Evolutionary conservation across 2,797 vertebrate species (phyloP), one percentile per base, ranked within the genome.

Genomic region (Acanthurus leucopareius): DNA sequence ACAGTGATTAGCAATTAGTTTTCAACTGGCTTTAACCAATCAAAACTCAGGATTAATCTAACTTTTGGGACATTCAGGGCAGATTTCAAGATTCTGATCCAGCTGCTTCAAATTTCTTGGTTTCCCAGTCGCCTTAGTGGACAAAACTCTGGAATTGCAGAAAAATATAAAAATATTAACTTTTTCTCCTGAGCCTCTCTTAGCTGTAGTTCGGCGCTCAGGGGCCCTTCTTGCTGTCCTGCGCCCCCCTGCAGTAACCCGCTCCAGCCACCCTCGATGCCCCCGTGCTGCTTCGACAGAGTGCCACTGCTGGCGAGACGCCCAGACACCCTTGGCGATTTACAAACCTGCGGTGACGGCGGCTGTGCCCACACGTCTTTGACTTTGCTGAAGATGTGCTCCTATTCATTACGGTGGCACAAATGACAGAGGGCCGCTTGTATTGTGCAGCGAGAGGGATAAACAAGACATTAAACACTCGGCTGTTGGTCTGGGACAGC

Each of bases 351-450:
- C 51, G 51, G 83, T 19, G 79, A 85, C 69, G 79, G 82, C 42
- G 61, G 89, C 86, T 61, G 63, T 69, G 87, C 79, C 86, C 88
- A 88, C 80, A 53, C n/a, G 58, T 84, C 89, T 90, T 80, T 87
- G 90, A 90, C 91, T 94, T 89, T 82, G 85, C 88, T 70, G 88
- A 89, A 88, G 85, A 91, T 85, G 83, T 76, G 77, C 87, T 91
- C 77, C 87, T 71, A 80, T 92, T 93, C 90, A 93, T 92, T 90
- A 93, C 73, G 79, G 75, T 80, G 7, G 83, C 70, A 63, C 63
- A 67, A 84, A 90, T 80, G 91, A 92, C 91, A 92, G 86, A 89
- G 88, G 63, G 77, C 56, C 40, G 56, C 80, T 87, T 85, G 87
- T 85, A 64, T 76, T 88, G 77, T 66, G 90, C 48, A 11, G 77